A percentile compares a stretch with the other conserved stretches of the same genome.
phyloP scores from a whole-genome alignment of 2,113 vertebrate genomes.

The Motacilla alba region DNA sequence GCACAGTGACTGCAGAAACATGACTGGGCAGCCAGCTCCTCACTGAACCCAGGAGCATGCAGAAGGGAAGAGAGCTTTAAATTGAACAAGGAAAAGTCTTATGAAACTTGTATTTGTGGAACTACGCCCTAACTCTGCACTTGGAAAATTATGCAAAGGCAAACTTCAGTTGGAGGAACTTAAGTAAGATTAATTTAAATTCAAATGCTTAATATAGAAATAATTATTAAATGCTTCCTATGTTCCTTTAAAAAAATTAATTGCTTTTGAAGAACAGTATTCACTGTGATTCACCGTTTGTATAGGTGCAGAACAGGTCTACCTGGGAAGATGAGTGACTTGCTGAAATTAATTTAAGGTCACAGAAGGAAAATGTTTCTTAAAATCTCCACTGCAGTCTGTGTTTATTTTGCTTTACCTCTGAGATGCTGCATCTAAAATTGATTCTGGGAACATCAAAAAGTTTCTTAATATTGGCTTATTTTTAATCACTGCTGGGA shows the following conservation, averaged over 20 bases:
- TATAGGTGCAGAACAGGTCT: neutral
- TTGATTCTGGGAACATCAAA: conserved; percentile 28
- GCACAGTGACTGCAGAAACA: conserved; percentile 65
- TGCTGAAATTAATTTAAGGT: neutral
- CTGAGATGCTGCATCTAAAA: conserved; percentile 11
- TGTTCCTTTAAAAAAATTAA: neutral
- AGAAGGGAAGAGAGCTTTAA: conserved; percentile 9
- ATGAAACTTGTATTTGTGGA: neutral
- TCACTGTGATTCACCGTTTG: neutral
- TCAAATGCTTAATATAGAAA: neutral
- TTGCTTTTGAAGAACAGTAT: neutral
- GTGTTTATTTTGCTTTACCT: conserved; percentile 35
- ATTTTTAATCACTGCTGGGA: conserved; percentile 49
- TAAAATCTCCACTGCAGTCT: neutral
- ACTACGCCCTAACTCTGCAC: neutral
- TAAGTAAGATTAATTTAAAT: neutral
- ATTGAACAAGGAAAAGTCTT: neutral
- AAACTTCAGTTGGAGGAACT: neutral
- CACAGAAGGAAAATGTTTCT: neutral
- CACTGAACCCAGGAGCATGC: conserved; percentile 22
- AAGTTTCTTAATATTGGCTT: conserved; percentile 14
- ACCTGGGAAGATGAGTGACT: neutral
- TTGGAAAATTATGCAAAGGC: neutral
- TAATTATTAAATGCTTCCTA: neutral
- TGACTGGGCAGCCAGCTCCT: conserved; percentile 43